Base-by-base conservation (phyloP, 2,888 invertebrate species). In the Apamea epomidion region DNA sequence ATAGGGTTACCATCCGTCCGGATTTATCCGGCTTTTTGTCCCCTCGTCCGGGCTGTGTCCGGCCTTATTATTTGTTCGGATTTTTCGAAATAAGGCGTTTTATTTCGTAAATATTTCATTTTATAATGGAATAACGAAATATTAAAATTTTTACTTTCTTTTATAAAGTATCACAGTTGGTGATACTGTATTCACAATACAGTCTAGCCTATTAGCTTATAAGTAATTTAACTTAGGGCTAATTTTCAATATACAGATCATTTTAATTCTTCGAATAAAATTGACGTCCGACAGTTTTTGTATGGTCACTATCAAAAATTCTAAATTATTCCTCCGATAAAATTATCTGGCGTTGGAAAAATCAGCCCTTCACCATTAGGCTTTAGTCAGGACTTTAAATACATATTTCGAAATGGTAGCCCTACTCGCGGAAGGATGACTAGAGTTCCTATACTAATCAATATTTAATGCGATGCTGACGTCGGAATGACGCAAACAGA, bases 381-480 rank as follows among this genome's bases (percentile, higher is more conserved):
- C 10, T 29, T 29, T 29, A 29, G 6, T 29, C 62, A 29, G 16
- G 29, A 29, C 29, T 16, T 14, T 7, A 29, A 16, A 54, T 21
- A n/a, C n/a, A n/a, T n/a, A 54, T 29, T 16, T 29, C 29, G 16
- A 62, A 62, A 72, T 37, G 72, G 18, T 72, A n/a, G 18, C 72
- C 72, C 18, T 60, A 60, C n/a, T 60, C 21, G 60, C 18, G 69
- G 45, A 58, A 45, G 37, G 18, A 75, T 72, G 64, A 72, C 51
- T 68, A 16, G 12, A 58, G 16, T 64, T 58, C n/a, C 80, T 64
- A 65, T 54, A 29, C 51, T 73, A 78, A 85, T 85, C 68, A 85
- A 82, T 75, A 73, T 73, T 72, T 45, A 82, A 85, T 79, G 73
- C 25, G 62, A 60, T 60, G n/a, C 45, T 86, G 86, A 83, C 68